Evolutionary conservation across 2,113 vertebrate genomes (phyloP), one percentile per base, ranked within the genome.

Genomic region (Peromyscus californicus): DNA sequence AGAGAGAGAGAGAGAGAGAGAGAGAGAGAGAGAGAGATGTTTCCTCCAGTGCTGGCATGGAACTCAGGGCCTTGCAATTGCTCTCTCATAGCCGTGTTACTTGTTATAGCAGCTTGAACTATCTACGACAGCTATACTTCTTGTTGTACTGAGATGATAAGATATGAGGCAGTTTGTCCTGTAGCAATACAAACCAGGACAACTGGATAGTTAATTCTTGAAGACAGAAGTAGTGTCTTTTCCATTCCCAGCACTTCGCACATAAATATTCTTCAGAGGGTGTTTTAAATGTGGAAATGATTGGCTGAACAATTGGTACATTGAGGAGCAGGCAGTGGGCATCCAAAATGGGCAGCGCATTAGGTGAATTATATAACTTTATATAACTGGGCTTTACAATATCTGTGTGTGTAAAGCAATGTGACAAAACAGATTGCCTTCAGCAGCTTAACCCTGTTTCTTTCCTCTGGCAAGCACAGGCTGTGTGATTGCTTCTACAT

Each of bases 401-500:
- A 61, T 96, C 95, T 93, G 51, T 76, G 76, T 91, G 51, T 57
- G 61, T 95, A 95, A 96, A 96, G 70, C n/a, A 74, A 54, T 89
- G 54, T 84, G 48, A 95, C 93, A 82, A 83, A 89, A 94, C 61
- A 36, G 29, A 96, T 92, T 95, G 91, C 83, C 87, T 91, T 87
- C 75, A 97, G 69, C 93, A 94, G 94, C 92, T 97, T 94, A 96
- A 95, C 89, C 59, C 59, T 92, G 51, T 22, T 93, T 21, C 61
- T 96, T 95, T 94, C 54, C 59, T 86, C 95, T 93, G 82, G 59
- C 80, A 96, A 92, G 75, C 78, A 7, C 76, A 97, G 75, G 42
- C 96, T 72, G 88, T 91, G 61, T 95, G 89, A 97, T 93, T 48
- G 4, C 94, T 97, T 98, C 97, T 96, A 97, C n/a, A 96, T 86